phyloP scores from a whole-genome alignment of 2,888 invertebrate species.

The Romanomermis culicivorax region DNA sequence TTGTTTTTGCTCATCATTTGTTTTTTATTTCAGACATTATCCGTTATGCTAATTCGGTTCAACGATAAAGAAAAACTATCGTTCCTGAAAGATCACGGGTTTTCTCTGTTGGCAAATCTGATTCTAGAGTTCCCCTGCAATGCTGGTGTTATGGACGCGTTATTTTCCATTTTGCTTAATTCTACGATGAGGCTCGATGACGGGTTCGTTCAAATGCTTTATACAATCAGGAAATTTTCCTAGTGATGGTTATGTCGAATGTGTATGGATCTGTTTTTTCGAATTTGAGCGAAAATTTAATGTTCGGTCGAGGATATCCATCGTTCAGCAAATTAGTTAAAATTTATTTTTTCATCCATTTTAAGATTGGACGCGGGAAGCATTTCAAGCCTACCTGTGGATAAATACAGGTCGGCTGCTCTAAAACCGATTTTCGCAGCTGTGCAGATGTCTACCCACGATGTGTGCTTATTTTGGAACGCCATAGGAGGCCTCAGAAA shows the following conservation, averaged over 20 bases:
- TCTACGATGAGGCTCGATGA: constrained; percentile 7
- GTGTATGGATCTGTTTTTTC: too few relatives aligned
- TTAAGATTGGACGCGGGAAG: constrained; percentile 9
- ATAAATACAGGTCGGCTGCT: constrained; percentile 6
- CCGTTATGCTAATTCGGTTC: constrained; percentile 1
- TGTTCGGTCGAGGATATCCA: too few relatives aligned
- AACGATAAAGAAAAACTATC: not conserved
- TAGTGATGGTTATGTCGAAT: too few relatives aligned
- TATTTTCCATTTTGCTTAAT: constrained; percentile 10
- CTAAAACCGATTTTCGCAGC: constrained; percentile 8
- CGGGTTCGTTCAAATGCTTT: constrained; percentile 7
- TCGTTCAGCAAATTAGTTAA: too few relatives aligned
- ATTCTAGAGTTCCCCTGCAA: constrained; percentile 12
- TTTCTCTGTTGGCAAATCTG: constrained; percentile 22
- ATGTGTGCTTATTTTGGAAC: constrained; percentile 10
- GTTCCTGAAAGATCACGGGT: constrained; percentile 18
- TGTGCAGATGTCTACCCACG: constrained; percentile 5
- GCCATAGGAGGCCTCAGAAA: not conserved
- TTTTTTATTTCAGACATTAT: not conserved
- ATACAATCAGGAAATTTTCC: not conserved
- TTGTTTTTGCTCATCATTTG: too few relatives aligned
- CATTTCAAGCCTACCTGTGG: constrained; percentile 4
- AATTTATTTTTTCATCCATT: too few relatives aligned
- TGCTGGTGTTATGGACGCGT: constrained; percentile 6
- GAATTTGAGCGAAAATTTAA: too few relatives aligned